These are phyloP conservation scores for Lasiurus borealis DNA, from an alignment of 2,113 vertebrate species.

Conservation along the genomic window DNA sequence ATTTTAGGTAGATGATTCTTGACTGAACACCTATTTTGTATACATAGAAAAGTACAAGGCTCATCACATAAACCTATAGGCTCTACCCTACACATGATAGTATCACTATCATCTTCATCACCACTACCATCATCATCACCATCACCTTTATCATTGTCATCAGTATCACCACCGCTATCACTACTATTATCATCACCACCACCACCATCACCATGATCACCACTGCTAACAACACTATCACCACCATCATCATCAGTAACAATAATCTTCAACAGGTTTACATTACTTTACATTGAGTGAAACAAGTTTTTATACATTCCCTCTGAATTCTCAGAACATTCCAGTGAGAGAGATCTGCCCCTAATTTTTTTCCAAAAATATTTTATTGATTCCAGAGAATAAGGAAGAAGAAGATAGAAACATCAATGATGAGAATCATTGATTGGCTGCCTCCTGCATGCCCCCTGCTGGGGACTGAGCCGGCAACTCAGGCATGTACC, in stretches of 20 bases:
- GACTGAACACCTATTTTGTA: background rate
- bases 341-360: background rate
- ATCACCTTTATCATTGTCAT: background rate
- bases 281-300: background rate
- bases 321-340: conserved; percentile 3
- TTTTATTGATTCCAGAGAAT: no score
- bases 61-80: background rate
- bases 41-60: background rate
- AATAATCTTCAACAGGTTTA: background rate
- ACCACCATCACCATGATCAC: background rate
- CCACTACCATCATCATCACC: background rate
- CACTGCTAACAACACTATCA: background rate
- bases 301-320: background rate
- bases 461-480: no score
- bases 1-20: background rate
- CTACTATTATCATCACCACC: background rate
- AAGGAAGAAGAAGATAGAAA: no score
- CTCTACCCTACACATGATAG: background rate
- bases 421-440: no score
- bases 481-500: no score
- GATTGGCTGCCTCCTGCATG: no score
- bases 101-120: background rate
- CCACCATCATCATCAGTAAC: background rate
- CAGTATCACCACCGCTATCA: background rate
- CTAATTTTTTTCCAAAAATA: background rate